Evolutionary conservation across 2,797 vertebrate genomes (phyloP).

Genomic region (Oreortyx pictus): DNA sequence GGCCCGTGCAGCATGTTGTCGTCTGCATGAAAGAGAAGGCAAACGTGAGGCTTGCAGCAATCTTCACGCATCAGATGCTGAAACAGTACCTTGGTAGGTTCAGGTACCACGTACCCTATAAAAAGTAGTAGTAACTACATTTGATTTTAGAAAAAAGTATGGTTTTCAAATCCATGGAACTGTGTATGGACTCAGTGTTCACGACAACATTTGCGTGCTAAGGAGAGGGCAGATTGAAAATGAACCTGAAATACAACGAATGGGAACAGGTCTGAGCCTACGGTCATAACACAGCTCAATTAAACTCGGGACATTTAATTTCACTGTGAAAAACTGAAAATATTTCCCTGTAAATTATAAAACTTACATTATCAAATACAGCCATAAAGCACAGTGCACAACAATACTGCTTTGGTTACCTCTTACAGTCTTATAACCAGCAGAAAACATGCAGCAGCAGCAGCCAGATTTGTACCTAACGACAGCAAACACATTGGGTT

Average conservation of each 20-base stretch:
- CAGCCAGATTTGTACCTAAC: not conserved
- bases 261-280: rapidly evolving
- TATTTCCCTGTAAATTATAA: not conserved
- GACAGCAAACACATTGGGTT: not conserved
- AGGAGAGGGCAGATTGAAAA: not conserved
- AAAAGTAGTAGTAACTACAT: not conserved
- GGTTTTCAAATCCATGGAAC: not conserved
- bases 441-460: not conserved
- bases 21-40: slow-evolving; percentile 78
- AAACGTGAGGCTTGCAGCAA: not conserved
- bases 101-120: rapidly evolving
- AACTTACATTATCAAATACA: rapidly evolving
- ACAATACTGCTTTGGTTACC: too few species aligned
- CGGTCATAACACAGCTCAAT: rapidly evolving
- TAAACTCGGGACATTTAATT: not conserved
- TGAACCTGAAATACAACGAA: not conserved
- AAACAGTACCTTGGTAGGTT: not conserved
- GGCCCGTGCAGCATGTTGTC: slow-evolving; percentile 87
- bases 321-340: not conserved
- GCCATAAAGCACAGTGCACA: too few species aligned
- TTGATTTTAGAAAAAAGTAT: not conserved
- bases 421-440: not conserved
- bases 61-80: rapidly evolving
- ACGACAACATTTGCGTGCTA: rapidly evolving
- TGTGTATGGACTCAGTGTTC: rapidly evolving